Evolutionary conservation across 2,113 vertebrate species (phyloP).

Genomic region (Psephotus haematonotus): DNA sequence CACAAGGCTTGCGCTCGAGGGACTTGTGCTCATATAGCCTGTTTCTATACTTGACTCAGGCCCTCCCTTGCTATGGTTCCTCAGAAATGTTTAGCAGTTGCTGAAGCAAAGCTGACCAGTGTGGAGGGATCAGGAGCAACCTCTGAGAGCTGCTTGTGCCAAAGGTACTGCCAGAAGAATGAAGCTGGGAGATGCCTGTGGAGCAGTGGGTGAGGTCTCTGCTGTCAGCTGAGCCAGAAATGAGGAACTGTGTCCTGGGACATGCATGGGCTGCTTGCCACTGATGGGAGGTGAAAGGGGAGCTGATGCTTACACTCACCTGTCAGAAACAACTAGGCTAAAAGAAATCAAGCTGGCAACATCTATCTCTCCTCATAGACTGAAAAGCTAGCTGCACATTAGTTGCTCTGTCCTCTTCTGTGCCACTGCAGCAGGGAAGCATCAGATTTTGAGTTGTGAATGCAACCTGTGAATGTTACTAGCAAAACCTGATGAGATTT

Average conservation of each 20-base stretch:
- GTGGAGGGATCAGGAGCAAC: accelerated
- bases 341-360: not conserved
- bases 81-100: accelerated
- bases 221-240: not conserved
- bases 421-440: accelerated
- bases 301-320: accelerated
- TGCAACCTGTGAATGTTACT: accelerated
- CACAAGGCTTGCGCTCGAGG: accelerated
- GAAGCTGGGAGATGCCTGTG: not conserved
- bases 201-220: not conserved
- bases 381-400: not conserved
- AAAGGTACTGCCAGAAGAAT: accelerated
- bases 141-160: not conserved
- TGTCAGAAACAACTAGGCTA: not conserved
- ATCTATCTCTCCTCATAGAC: not conserved
- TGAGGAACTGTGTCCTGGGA: accelerated
- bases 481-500: accelerated
- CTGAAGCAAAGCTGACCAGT: not conserved
- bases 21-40: accelerated
- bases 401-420: not conserved
- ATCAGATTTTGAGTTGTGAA: not conserved
- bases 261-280: accelerated
- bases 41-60: accelerated
- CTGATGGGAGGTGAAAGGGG: not conserved
- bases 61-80: accelerated